Base-by-base conservation (phyloP, 2,888 invertebrate genomes). In the Lasioglossum zephyrum region DNA sequence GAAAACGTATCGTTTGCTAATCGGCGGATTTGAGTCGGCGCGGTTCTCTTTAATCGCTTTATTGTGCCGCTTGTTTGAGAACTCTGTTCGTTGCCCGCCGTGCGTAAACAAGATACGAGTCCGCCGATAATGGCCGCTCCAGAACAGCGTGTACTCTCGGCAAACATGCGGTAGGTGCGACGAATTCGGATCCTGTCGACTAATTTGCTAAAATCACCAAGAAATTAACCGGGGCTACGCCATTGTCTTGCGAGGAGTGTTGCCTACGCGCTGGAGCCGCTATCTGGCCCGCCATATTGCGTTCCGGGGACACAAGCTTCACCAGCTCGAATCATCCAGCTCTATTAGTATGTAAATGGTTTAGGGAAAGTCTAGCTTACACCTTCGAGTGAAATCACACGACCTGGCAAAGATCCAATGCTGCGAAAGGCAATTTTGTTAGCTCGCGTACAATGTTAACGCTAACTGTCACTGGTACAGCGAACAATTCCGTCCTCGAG, bases 21-120 rank as follows among this genome's bases (percentile, higher is more conserved):
- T 83, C 81, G 41, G 36, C n/a, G 8, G 53, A 79, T 86, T 70
- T 81, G 74, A 70, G 75, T 39, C 53, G 41, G 69, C 69, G 39
- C 39, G 22, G 36, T 31, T 16, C 31, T 49, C 76, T 84, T 82
- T 79, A 87, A 87, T 87, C 80, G 57, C 31, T 87, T 87, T 87
- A 87, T 85, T 84, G 87, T 80, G 44, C 76, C 80, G 76, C 47
- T 44, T 75, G 82, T 87, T 87, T 87, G 82, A 82, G 39, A 73
- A 60, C 47, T 39, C 76, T 87, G 81, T 86, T 76, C 86, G 73
- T 81, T 80, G 87, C 84, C 77, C 70, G 79, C 39, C 83, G 70
- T 75, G 66, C 69, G 84, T 74, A 87, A 87, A 87, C 87, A 87
- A 84, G 87, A 87, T 87, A 87, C 57, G 63, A 72, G 39, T 2